Base-by-base conservation (phyloP, 2,113 vertebrate genomes). In the Otis tarda region DNA sequence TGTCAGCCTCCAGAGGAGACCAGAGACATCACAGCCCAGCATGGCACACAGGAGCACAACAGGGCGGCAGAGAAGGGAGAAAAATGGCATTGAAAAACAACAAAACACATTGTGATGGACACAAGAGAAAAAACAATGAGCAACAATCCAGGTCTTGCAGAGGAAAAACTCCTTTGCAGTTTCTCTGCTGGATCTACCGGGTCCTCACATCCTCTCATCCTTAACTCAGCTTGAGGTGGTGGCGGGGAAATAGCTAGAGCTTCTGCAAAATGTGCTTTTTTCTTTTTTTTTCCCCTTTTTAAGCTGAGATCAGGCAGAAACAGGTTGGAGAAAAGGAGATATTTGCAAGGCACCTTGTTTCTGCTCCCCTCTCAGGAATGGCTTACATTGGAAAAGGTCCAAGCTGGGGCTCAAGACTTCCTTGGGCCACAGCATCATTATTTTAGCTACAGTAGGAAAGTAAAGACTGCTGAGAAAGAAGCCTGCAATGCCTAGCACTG, bases 31-130 rank as follows among this genome's bases (percentile, higher is more conserved):
- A 78, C 35, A 78, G 67, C 43, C 35, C 55, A 14, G 24, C 1
- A 6, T 0, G 0, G 35, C 24, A 33, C 52, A 43, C 11, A 30
- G 18, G 37, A 39, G 14, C 9, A 53, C 1, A 3, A 3, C 14
- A 23, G 47, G 14, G 41, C 6, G 35, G 41, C 31, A 80, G 35
- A 41, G 22, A 70, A 73, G 67, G 47, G 31, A n/a, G 11, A 20
- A 63, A 80, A 87, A 49, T 4, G 37, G 27, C 47, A 47, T 18
- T 18, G 8, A 45, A 64, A 31, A 25, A 19, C 10, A 3, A 1
- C 3, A 14, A 52, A 78, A 73, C 6, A n/a, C n/a, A n/a, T n/a
- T n/a, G n/a, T n/a, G n/a, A n/a, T n/a, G n/a, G n/a, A 49, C 23
- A 23, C 24, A 55, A 79, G 28, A 20, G 11, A 6, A 30, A 20